Evolutionary conservation across 2,888 invertebrate species (phyloP).

Genomic region (Abrostola triplasia): DNA sequence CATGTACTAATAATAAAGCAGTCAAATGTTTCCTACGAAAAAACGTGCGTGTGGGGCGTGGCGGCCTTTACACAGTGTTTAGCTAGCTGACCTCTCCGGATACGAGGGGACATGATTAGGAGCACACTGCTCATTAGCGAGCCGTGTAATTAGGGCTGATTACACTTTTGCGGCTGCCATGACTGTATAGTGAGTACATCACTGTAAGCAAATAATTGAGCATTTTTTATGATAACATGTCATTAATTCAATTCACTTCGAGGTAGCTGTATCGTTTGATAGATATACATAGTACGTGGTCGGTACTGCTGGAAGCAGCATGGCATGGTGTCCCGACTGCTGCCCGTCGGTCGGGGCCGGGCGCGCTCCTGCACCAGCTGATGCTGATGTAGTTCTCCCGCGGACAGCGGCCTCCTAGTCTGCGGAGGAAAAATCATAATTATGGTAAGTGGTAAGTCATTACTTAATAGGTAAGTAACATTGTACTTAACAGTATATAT

Average conservation of each 20-base stretch:
- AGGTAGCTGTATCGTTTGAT: background rate
- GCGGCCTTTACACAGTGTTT: conserved; percentile 5
- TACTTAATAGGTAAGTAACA: too few relatives aligned
- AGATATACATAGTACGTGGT: too few relatives aligned
- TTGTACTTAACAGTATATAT: too few relatives aligned
- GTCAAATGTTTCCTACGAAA: background rate
- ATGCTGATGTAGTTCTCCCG: too few relatives aligned
- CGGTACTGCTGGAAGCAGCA: too few relatives aligned
- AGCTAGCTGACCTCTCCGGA: conserved; percentile 7
- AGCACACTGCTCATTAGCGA: conserved; percentile 22
- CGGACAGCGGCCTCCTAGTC: too few relatives aligned
- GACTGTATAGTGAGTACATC: conserved; percentile 2
- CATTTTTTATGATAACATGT: conserved; percentile 45
- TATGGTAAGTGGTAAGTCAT: too few relatives aligned
- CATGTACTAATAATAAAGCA: too few relatives aligned
- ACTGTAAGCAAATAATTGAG: conserved; percentile 31
- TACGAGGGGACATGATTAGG: conserved; percentile 12
- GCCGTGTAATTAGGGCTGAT: conserved; percentile 32
- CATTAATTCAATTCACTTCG: conserved; percentile 16
- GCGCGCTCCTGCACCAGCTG: too few relatives aligned
- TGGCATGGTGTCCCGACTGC: too few relatives aligned
- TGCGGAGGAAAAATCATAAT: too few relatives aligned
- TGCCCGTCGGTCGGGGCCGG: too few relatives aligned
- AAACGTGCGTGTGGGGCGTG: conserved; percentile 23
- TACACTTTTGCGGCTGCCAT: conserved; percentile 3